These are phyloP conservation scores for Takifugu ocellatus DNA, from an alignment of 2,797 vertebrate genomes.

Conservation along the genomic window DNA sequence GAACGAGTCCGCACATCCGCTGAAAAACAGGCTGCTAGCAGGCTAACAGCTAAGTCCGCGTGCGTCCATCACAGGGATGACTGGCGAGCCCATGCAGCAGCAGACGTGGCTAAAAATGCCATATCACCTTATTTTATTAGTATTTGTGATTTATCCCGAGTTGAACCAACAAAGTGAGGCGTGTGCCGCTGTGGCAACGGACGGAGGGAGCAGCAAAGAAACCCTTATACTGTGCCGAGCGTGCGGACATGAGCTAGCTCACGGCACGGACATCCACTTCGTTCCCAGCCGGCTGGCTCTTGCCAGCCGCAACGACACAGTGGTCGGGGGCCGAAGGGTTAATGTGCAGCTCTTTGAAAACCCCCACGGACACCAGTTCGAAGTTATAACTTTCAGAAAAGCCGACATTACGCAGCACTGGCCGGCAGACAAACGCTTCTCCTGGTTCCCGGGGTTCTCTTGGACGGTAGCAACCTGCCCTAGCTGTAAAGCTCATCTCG, in stretches of 20 bases:
- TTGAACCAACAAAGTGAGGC: slow-evolving; percentile 11
- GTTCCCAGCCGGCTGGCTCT: slow-evolving; percentile 58
- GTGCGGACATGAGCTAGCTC: slow-evolving; percentile 58
- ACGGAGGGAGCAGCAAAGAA: slow-evolving; percentile 20
- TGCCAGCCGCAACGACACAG: slow-evolving; percentile 57
- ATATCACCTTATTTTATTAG: neutral
- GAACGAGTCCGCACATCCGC: neutral
- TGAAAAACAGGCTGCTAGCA: slow-evolving; percentile 19
- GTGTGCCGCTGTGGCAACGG: slow-evolving; percentile 19
- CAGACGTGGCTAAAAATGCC: neutral
- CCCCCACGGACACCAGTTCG: slow-evolving; percentile 62
- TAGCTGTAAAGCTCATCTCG: slow-evolving; percentile 53
- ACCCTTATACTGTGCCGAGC: slow-evolving; percentile 50
- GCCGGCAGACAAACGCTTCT: slow-evolving; percentile 65
- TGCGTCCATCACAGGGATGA: slow-evolving; percentile 20
- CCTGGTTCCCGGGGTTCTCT: slow-evolving; percentile 58
- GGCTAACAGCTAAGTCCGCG: slow-evolving; percentile 9
- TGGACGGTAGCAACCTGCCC: slow-evolving; percentile 69
- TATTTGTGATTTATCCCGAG: slow-evolving; percentile 6
- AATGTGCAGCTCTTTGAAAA: slow-evolving; percentile 63
- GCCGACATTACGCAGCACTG: slow-evolving; percentile 64
- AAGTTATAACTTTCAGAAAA: slow-evolving; percentile 62
- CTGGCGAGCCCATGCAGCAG: neutral
- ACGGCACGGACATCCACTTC: slow-evolving; percentile 36
- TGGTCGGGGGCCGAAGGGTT: slow-evolving; percentile 34